These are phyloP conservation scores for Hassar affinis DNA, from an alignment of 2,113 vertebrate species.

Conservation along the genomic window DNA sequence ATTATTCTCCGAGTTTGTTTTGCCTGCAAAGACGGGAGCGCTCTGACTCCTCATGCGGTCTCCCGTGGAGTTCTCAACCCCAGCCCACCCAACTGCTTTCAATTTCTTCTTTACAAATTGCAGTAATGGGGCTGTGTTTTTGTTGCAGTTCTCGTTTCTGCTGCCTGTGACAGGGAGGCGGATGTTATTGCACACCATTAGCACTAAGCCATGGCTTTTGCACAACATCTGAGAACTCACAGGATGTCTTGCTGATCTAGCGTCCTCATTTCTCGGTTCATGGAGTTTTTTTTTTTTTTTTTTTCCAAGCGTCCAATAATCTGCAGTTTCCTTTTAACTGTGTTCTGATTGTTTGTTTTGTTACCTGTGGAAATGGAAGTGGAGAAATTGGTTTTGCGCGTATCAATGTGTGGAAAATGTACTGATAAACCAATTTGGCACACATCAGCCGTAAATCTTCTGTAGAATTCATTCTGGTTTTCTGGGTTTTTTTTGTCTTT, in stretches of 20 bases:
- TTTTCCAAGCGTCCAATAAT: neutral
- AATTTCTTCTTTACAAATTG: slow-evolving; percentile 8
- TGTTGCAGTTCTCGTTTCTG: slow-evolving; percentile 13
- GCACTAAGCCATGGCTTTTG: slow-evolving; percentile 28
- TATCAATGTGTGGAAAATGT: slow-evolving; percentile 5
- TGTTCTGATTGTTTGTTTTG: neutral
- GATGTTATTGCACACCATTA: slow-evolving; percentile 37
- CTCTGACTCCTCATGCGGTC: neutral
- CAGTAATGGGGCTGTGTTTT: slow-evolving; percentile 1
- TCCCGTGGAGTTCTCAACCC: neutral
- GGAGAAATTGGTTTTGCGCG: slow-evolving; percentile 7
- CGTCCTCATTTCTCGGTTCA: slow-evolving; percentile 15
- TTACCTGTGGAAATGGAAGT: slow-evolving; percentile 7
- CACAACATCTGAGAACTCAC: slow-evolving; percentile 14
- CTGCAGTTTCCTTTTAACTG: neutral
- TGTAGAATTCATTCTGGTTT: neutral
- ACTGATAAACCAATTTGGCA: neutral
- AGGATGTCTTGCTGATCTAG: slow-evolving; percentile 16
- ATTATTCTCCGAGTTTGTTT: slow-evolving; percentile 4
- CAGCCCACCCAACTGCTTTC: neutral
- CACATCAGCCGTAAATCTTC: neutral
- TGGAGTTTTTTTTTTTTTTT: neutral
- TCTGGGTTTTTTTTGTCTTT: neutral
- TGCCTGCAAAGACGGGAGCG: neutral
- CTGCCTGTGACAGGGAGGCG: neutral